Evolutionary conservation across 2,113 vertebrate species (phyloP).

Genomic region (Agelaius phoeniceus): DNA sequence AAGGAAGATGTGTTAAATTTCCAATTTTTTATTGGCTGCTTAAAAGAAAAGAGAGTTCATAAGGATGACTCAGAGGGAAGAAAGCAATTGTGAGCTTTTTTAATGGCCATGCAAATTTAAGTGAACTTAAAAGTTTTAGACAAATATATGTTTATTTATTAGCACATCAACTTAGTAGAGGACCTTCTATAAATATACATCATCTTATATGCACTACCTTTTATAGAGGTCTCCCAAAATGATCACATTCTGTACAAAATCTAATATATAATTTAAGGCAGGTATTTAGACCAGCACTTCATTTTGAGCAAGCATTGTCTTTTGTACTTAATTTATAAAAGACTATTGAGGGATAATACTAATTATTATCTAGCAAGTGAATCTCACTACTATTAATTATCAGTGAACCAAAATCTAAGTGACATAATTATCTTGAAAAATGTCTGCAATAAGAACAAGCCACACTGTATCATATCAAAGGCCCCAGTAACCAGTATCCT

Average conservation of each 20-base stretch:
- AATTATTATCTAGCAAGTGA: background rate
- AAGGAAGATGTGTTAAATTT: background rate
- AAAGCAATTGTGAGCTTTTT: background rate
- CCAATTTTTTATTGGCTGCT: background rate
- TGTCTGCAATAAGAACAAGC: background rate
- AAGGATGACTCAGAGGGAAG: background rate
- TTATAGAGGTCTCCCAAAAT: background rate
- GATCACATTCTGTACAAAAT: background rate
- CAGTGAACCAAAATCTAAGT: slow-evolving; percentile 12
- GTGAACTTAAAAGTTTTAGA: background rate
- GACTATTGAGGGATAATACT: background rate
- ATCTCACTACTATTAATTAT: slow-evolving; percentile 11
- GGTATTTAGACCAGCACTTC: background rate
- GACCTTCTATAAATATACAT: background rate
- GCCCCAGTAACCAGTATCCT: background rate
- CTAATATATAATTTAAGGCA: background rate
- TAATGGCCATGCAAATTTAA: background rate
- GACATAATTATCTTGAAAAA: background rate
- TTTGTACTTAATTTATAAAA: background rate
- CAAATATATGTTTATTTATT: background rate
- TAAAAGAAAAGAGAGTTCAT: background rate
- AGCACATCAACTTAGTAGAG: background rate
- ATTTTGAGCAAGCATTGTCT: background rate
- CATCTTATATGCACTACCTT: background rate
- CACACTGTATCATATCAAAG: background rate